Evolutionary conservation across 2,888 invertebrate species (phyloP), one percentile per base, ranked within the genome.

Genomic region (Helicoverpa assulta): DNA sequence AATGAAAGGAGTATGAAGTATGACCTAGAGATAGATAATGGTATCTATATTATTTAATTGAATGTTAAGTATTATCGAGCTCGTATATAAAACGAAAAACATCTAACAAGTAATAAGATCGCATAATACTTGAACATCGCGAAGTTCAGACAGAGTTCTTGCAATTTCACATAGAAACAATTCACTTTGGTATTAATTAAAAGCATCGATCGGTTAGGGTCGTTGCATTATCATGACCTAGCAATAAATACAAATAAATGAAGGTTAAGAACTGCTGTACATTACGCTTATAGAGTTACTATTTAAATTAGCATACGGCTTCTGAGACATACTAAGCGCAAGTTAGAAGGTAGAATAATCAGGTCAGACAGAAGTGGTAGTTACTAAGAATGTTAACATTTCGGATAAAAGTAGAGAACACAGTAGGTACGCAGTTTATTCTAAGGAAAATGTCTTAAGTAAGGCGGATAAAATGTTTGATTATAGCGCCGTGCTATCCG

Each of bases 151-250:
- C 53, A 14, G 37, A 21, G 8, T 29, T 61, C n/a, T 37, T 61
- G 29, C 2, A 47, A 47, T 61, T 74, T 60, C 16, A 8, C 43
- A 6, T 5, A 54, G 43, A 51, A 55, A 55, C 43, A 18, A 70
- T 70, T 51, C 5, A 54, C n/a, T 56, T 67, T 33, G 26, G 26
- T 26, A 19, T 51, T 51, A 60, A 60, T 72, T 72, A 50, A 69
- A 67, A 78, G 40, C 14, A 40, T 40, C 40, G 40, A 40, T 40
- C 12, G 40, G 40, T 40, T 40, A 40, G 40, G 76, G 76, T 75
- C 71, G 60, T 66, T 79, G 79, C 79, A 77, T 79, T 77, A 70
- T 64, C 21, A 62, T 67, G 76, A 76, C 58, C 80, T 80, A 58
- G 65, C 62, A 59, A 57, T 43, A 70, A 61, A 58, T 71, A 55